Conservation (phyloP, 2,888 invertebrate genomes). For the Incurvaria masculella region DNA sequence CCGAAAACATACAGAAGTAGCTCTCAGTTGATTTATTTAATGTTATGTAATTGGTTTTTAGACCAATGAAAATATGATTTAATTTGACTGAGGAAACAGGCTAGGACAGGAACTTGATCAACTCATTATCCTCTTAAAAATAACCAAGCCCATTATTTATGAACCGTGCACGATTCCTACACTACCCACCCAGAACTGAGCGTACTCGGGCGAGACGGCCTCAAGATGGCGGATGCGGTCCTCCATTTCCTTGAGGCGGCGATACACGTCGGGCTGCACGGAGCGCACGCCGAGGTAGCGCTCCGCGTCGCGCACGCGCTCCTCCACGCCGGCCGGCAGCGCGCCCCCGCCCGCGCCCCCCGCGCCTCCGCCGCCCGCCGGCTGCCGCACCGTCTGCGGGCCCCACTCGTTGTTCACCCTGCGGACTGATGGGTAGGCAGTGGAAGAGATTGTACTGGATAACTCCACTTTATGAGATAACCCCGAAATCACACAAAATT, state of each 20-base stretch:
- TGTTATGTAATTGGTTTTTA: background rate
- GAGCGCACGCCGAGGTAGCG: conserved; percentile 55
- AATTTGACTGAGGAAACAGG: no score
- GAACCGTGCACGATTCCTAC: conserved; percentile 17
- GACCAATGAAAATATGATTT: background rate
- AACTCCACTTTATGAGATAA: no score
- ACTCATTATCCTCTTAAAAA: conserved; percentile 23
- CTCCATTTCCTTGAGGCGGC: conserved; percentile 69
- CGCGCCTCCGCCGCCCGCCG: conserved; percentile 6
- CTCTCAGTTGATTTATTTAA: no score
- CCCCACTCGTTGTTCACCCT: conserved; percentile 69
- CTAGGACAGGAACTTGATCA: no score
- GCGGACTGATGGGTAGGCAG: no score
- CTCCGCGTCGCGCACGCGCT: conserved; percentile 65
- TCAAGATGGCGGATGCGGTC: conserved; percentile 70
- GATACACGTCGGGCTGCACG: conserved; percentile 62
- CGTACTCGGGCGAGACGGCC: conserved; percentile 78
- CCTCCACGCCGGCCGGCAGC: conserved; percentile 60
- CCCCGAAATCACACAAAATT: no score
- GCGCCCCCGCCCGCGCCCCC: conserved; percentile 23
- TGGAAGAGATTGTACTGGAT: no score
- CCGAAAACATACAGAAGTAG: background rate
- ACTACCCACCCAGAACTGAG: conserved; percentile 64
- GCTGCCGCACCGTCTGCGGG: conserved; percentile 49
- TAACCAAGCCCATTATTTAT: conserved; percentile 4